A percentile compares a stretch with the other conserved stretches of the same genome.
Evolutionary conservation across 1,140 invertebrate genomes (phyloP).

Genomic region (Apis florea): DNA sequence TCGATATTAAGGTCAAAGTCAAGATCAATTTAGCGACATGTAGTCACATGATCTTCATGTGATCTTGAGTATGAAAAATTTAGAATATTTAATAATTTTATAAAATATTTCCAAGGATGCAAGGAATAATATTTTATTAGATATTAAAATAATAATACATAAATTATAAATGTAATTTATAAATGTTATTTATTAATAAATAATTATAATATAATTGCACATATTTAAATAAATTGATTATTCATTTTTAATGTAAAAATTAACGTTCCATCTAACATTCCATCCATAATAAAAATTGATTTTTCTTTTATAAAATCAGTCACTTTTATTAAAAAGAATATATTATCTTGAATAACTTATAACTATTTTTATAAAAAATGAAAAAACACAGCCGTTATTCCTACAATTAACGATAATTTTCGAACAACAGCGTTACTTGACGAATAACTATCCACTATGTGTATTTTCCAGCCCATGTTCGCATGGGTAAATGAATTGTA

Average conservation of each 20-base stretch:
- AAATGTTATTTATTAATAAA: conserved; percentile 3
- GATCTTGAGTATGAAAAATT: too few species aligned
- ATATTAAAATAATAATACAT: too few species aligned
- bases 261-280: background rate
- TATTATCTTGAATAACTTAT: conserved; percentile 21
- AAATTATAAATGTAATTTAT: too few species aligned
- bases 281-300: background rate
- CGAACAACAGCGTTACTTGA: conserved; percentile 57
- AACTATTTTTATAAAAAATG: conserved; percentile 50
- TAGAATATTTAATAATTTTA: too few species aligned
- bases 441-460: conserved; percentile 88
- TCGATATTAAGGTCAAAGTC: too few species aligned
- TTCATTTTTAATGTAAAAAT: background rate
- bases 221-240: background rate
- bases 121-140: too few species aligned
- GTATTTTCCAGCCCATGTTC: conserved; percentile 95
- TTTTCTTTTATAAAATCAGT: conserved; percentile 5
- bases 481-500: conserved; percentile 95
- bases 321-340: background rate
- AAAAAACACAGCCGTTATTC: conserved; percentile 55
- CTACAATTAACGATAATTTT: conserved; percentile 42
- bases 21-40: too few species aligned
- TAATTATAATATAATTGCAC: background rate
- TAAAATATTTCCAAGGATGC: too few species aligned
- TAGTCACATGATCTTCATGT: too few species aligned